Base-by-base conservation (phyloP, 2,888 invertebrate species). In the Apoderus coryli region DNA sequence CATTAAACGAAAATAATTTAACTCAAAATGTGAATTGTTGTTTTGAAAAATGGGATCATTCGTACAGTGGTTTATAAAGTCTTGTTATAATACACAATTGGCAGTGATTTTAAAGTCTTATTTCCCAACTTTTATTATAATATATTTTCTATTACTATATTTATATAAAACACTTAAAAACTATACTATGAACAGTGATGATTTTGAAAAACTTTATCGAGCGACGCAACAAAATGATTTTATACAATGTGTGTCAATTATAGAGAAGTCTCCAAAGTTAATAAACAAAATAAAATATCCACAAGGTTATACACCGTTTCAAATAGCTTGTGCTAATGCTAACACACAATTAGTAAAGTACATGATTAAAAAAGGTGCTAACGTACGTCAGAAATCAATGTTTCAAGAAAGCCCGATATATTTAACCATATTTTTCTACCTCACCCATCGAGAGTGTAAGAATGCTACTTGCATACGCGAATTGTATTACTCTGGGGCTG, bases 321-420 rank as follows among this genome's bases (percentile, higher is more conserved):
- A 44, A 31, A 35, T 47, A 16, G 54, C 51, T 4, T 53, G 53
- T 38, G 45, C 47, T 12, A 44, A 40, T 27, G 52, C 48, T 11
- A 45, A 50, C 31, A 48, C 49, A 4, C 47, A 45, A 26, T 16
- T 53, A n/a, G 48, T 53, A 1, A 48, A 42, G 32, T 36, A 41
- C 22, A 50, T 53, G 50, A 32, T 53, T 28, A 38, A 36, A 22
- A 43, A 37, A 31, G 44, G 50, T 12, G 54, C 49, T 9, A 39
- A 52, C 31, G 28, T 54, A 23, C 36, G 36, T 15, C 24, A 42
- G 11, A 49, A 42, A 34, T 49, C 54, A 2, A 28, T 29, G 4
- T 39, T 41, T 11, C 50, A 51, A 41, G 54, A 54, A 42, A 44
- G 49, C 2, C 43, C 51, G 2, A 50, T 54, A 32, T 52, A 51